Evolutionary conservation across 2,888 invertebrate genomes (phyloP).

Genomic region (Trichogramma evanescens): DNA sequence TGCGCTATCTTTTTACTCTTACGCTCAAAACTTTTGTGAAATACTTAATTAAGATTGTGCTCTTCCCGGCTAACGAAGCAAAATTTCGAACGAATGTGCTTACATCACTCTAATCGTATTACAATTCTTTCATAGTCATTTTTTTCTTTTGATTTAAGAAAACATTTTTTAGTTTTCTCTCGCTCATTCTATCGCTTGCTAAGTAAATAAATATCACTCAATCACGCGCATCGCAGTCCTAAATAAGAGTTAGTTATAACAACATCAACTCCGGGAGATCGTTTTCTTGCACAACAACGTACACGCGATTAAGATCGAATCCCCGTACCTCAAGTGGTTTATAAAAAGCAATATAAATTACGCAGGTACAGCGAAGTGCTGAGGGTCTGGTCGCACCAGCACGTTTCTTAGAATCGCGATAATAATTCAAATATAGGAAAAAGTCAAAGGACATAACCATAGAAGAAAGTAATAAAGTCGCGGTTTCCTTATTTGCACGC

Average conservation of each 20-base stretch:
- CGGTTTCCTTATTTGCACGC: slow-evolving; percentile 22
- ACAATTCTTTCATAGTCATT: no score
- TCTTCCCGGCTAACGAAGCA: slow-evolving; percentile 18
- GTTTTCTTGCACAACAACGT: slow-evolving; percentile 15
- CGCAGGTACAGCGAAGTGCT: slow-evolving; percentile 25
- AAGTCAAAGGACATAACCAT: slow-evolving; percentile 8
- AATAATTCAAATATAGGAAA: slow-evolving; percentile 17
- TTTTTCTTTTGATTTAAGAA: slow-evolving; percentile 21
- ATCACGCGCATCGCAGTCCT: slow-evolving; percentile 23
- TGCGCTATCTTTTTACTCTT: slow-evolving; percentile 9
- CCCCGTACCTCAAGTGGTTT: slow-evolving; percentile 19
- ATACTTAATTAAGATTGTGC: slow-evolving; percentile 19
- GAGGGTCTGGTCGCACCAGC: slow-evolving; percentile 7
- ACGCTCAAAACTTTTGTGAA: slow-evolving; percentile 23
- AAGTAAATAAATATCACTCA: slow-evolving; percentile 20
- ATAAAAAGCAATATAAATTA: slow-evolving; percentile 22
- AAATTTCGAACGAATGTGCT: slow-evolving; percentile 22
- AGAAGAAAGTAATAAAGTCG: slow-evolving; percentile 21
- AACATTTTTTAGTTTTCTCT: slow-evolving; percentile 18
- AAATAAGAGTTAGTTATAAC: slow-evolving; percentile 14
- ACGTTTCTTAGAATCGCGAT: slow-evolving; percentile 22
- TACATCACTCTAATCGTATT: background rate
- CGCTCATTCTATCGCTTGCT: slow-evolving; percentile 20
- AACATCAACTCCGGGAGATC: slow-evolving; percentile 16
- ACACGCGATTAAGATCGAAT: slow-evolving; percentile 22